A percentile compares a stretch with the other conserved stretches of the same genome.
phyloP scores from a whole-genome alignment of 2,797 vertebrate genomes.

The Dicrostonyx torquatus region DNA sequence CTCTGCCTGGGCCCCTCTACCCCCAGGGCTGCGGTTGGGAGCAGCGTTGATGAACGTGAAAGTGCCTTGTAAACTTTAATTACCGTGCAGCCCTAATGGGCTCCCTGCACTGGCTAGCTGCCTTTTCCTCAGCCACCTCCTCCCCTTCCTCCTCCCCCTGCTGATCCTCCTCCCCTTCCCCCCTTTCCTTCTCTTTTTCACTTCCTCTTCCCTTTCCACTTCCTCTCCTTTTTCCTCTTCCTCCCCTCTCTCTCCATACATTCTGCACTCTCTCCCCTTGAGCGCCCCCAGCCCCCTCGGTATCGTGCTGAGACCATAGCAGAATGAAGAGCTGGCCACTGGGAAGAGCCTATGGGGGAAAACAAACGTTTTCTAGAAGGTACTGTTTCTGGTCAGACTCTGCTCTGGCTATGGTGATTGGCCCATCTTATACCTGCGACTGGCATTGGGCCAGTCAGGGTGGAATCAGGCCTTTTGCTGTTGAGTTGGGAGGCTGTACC shows the following conservation, averaged over 20 bases:
- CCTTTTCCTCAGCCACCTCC: not conserved
- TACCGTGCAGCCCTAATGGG: not conserved
- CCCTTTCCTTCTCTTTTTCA: not conserved
- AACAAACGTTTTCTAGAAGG: not conserved
- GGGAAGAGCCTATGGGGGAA: not conserved
- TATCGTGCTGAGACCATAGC: not conserved
- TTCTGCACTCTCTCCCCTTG: not conserved
- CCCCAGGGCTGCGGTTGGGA: not conserved
- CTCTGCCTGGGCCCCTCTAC: not conserved
- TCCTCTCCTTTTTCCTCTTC: not conserved
- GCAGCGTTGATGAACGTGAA: not conserved
- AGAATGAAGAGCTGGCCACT: not conserved
- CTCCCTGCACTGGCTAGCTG: not conserved
- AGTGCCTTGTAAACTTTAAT: not conserved
- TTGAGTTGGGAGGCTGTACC: not conserved
- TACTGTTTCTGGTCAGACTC: not conserved
- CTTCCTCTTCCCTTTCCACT: too few relatives aligned
- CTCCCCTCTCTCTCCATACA: too few relatives aligned
- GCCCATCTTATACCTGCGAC: not conserved
- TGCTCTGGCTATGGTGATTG: not conserved
- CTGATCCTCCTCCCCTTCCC: too few relatives aligned
- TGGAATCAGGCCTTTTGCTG: not conserved
- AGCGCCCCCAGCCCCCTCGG: fast-evolving
- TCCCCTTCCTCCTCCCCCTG: too few relatives aligned
- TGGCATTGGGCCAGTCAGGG: not conserved